Evolutionary conservation across 2,113 vertebrate genomes (phyloP).

Genomic region (Shinisaurus crocodilurus): DNA sequence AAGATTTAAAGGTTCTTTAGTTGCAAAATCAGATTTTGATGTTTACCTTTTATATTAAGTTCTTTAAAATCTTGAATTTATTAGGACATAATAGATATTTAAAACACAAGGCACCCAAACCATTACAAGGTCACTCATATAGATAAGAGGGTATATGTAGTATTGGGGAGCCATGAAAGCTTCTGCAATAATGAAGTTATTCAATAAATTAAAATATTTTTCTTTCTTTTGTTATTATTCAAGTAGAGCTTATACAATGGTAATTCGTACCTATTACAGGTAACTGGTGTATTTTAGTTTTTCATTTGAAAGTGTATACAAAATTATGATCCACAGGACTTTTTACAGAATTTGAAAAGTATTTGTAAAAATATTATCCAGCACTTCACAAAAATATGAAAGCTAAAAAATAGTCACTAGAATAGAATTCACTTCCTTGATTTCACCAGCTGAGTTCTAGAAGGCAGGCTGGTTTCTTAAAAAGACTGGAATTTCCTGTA

Average conservation of each 20-base stretch:
- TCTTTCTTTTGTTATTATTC: slow-evolving; percentile 68
- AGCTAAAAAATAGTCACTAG: slow-evolving; percentile 58
- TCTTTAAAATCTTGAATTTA: slow-evolving; percentile 56
- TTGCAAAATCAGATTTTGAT: slow-evolving; percentile 36
- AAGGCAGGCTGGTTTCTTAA: slow-evolving; percentile 78
- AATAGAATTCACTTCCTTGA: slow-evolving; percentile 72
- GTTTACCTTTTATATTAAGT: slow-evolving; percentile 58
- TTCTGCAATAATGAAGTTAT: slow-evolving; percentile 61
- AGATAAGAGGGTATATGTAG: slow-evolving; percentile 51
- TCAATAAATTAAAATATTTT: slow-evolving; percentile 75
- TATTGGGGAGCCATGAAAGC: slow-evolving; percentile 53
- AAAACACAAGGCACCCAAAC: slow-evolving; percentile 73
- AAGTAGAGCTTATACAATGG: slow-evolving; percentile 72
- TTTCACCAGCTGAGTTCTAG: slow-evolving; percentile 72
- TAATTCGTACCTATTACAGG: slow-evolving; percentile 72
- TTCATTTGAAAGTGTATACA: slow-evolving; percentile 68
- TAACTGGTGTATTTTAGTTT: slow-evolving; percentile 58
- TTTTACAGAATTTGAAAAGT: slow-evolving; percentile 68
- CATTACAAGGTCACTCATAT: slow-evolving; percentile 61
- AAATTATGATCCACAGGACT: slow-evolving; percentile 62
- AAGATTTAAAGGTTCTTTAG: neutral
- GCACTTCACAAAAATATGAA: slow-evolving; percentile 74
- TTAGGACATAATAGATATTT: slow-evolving; percentile 62
- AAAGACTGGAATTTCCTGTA: slow-evolving; percentile 62
- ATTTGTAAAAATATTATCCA: slow-evolving; percentile 74